These are phyloP conservation scores for Limnodromus scolopaceus DNA, from an alignment of 2,797 vertebrate genomes.

Conservation along the genomic window DNA sequence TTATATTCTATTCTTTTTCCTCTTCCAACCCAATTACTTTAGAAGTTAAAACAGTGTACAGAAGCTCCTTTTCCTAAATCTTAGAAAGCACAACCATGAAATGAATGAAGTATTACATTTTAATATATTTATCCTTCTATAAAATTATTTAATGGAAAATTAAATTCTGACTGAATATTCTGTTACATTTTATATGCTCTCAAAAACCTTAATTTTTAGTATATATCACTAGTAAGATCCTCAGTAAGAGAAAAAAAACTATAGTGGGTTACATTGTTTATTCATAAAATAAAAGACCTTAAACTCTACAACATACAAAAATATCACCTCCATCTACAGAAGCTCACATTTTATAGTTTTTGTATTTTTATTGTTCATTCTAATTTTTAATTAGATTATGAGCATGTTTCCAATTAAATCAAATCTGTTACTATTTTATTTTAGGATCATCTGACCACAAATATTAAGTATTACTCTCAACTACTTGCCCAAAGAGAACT, in stretches of 20 bases:
- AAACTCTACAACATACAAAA: background rate
- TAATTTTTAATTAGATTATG: background rate
- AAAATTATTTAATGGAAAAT: slow-evolving; percentile 34
- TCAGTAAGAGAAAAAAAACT: background rate
- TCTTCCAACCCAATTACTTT: background rate
- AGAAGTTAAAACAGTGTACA: background rate
- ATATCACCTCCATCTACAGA: background rate
- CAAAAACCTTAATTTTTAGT: background rate
- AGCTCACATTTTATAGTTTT: background rate
- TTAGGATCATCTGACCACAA: background rate
- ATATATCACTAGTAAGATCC: background rate
- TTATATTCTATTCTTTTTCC: background rate
- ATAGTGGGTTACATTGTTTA: background rate
- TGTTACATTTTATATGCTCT: background rate
- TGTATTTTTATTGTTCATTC: background rate
- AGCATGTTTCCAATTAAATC: background rate
- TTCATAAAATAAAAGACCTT: background rate
- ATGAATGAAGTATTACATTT: background rate
- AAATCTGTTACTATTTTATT: background rate
- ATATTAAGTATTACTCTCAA: background rate
- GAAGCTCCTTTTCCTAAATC: background rate
- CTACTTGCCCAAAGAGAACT: background rate
- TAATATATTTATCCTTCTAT: slow-evolving; percentile 26
- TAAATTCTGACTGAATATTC: slow-evolving; percentile 7
- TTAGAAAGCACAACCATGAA: background rate